A percentile compares a stretch with the other conserved stretches of the same genome.
Conservation (phyloP, 1,140 invertebrate genomes). For the Drosophila setifemur region DNA sequence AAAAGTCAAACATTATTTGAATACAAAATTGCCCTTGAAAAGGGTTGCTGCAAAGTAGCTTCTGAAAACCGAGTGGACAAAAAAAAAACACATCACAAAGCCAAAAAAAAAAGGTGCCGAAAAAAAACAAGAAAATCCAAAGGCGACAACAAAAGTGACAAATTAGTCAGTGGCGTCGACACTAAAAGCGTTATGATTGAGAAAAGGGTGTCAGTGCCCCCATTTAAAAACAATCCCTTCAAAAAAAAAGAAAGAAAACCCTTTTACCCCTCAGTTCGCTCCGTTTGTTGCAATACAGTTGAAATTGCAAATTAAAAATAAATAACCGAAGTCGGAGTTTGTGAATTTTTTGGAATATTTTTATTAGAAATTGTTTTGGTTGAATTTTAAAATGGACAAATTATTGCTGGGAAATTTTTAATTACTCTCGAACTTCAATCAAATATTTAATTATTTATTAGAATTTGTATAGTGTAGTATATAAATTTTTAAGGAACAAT, state of each 20-base stretch:
- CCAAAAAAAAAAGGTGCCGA: not conserved
- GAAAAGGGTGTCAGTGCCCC: conserved; percentile 16
- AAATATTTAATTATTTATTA: not conserved
- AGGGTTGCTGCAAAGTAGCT: conserved; percentile 53
- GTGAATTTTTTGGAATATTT: not conserved
- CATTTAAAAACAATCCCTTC: not conserved
- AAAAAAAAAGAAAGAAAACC: not conserved
- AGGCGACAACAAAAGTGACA: conserved; percentile 66
- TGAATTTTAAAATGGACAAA: too few species aligned
- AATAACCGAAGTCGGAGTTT: not conserved
- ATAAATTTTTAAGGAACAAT: not conserved
- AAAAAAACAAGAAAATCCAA: conserved; percentile 31
- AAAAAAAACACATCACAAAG: not conserved
- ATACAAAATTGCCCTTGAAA: conserved; percentile 74
- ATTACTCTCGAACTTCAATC: too few species aligned
- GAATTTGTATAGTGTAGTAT: too few species aligned
- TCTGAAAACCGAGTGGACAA: not conserved
- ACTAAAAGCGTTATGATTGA: conserved; percentile 62
- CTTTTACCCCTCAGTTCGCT: not conserved
- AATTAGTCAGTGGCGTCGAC: conserved; percentile 64
- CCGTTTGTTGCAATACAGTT: too few species aligned
- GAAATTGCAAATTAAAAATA: not conserved
- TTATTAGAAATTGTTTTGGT: not conserved
- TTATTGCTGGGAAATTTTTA: too few species aligned
- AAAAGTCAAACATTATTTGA: conserved; percentile 74